Evolutionary conservation across 2,113 vertebrate species (phyloP), one percentile per base, ranked within the genome.

Genomic region (Tenebrosternarchus preto): DNA sequence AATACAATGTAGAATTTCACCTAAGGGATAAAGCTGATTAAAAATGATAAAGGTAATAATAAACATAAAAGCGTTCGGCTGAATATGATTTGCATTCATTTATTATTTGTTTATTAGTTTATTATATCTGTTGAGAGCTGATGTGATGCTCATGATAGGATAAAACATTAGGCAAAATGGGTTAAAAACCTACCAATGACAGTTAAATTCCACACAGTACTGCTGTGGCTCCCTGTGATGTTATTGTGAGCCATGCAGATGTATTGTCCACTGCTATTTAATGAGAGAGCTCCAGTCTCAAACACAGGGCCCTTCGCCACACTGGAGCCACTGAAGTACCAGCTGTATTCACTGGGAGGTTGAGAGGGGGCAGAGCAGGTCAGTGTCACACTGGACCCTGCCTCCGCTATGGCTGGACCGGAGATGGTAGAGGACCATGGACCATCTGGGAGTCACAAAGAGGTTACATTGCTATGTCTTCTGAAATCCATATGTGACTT

Each of bases 221-320:
- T 87, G 76, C 57, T 88, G 78, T 71, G 88, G 22, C 9, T 77
- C 53, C 17, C 77, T 0, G 89, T 92, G 75, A 92, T 80, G 7
- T 79, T 0, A 82, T 93, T 93, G 50, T 76, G 64, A 31, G 91
- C 90, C 69, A 72, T 63, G 53, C 92, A 93, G 27, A 83, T 90
- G 82, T 92, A 92, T 19, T 46, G 16, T 78, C 90, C 89, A 46
- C 85, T 90, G 85, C 85, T 89, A 57, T 83, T 87, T 0, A 83
- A 33, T 25, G 82, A 59, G 43, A 92, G 56, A 63, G 0, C 24
- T 1, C 4, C 15, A 12, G 66, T 77, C 73, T 53, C 3, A 25
- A 85, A 83, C 19, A 63, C 0, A 25, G 91, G 81, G 0, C 76
- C 80, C 16, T 85, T 80, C 20, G 71, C 83, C 29, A 89, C 78